phyloP scores from a whole-genome alignment of 2,797 vertebrate genomes.

The Dipus sagitta region DNA sequence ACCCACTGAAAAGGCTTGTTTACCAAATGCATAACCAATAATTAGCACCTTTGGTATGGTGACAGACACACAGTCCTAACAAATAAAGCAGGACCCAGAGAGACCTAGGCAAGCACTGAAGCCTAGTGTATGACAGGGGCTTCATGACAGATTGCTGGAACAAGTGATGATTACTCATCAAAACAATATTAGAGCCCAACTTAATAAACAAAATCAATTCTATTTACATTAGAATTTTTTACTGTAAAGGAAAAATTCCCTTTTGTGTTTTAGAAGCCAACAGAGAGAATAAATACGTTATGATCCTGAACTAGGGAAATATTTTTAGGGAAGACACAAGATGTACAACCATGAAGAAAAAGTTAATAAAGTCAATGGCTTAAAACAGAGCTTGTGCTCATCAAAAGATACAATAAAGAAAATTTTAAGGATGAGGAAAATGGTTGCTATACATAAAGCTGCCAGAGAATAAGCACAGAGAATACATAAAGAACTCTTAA shows the following conservation, averaged over 20 bases:
- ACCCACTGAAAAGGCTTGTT: background rate
- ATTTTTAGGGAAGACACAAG: constrained; percentile 27
- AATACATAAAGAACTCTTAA: constrained; percentile 24
- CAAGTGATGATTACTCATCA: background rate
- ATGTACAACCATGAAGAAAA: constrained; percentile 11
- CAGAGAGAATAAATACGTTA: background rate
- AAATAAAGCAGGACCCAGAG: background rate
- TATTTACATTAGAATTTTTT: constrained; percentile 4
- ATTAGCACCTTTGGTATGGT: background rate
- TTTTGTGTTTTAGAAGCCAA: constrained; percentile 25
- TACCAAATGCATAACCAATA: background rate
- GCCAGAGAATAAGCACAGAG: constrained; percentile 51
- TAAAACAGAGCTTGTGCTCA: constrained; percentile 42
- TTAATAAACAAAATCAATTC: constrained; percentile 27
- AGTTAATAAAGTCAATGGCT: background rate
- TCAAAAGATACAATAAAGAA: constrained; percentile 21
- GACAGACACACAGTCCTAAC: background rate
- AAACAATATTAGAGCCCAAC: background rate
- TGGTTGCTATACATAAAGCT: background rate
- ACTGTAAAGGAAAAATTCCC: background rate
- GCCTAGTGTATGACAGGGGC: background rate
- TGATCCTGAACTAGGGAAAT: background rate
- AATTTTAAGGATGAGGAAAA: constrained; percentile 18
- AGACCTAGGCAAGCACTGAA: background rate
- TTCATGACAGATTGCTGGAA: background rate